Percentiles rank a stretch among this genome's conserved stretches.
phyloP scores from a whole-genome alignment of 2,888 invertebrate genomes.

The Mimas tiliae region DNA sequence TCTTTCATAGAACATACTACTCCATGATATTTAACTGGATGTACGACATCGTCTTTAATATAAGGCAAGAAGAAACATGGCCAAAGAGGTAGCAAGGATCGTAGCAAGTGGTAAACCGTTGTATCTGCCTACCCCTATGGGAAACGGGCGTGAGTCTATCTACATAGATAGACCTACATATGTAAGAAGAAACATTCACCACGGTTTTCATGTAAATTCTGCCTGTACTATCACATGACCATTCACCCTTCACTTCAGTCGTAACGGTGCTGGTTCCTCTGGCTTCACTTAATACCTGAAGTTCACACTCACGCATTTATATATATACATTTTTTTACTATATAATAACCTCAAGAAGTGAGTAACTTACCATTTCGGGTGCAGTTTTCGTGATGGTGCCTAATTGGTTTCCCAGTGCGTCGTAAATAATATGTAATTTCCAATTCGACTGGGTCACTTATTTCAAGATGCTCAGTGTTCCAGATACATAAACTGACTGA shows the following conservation, averaged over 20 bases:
- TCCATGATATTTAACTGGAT: constrained; percentile 97
- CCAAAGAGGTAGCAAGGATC: no score
- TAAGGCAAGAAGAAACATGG: constrained; percentile 98
- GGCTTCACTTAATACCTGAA: constrained; percentile 94
- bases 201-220: constrained; percentile 98
- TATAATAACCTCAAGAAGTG: not conserved
- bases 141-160: no score
- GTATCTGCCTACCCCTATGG: no score
- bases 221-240: constrained; percentile 94
- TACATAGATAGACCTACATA: no score
- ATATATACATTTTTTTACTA: constrained; percentile 17
- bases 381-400: constrained; percentile 98
- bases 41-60: constrained; percentile 97
- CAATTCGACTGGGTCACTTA: constrained; percentile 99
- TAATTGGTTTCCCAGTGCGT: constrained; percentile 98
- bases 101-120: no score
- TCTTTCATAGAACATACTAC: constrained; percentile 99
- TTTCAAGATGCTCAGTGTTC: constrained; percentile 97
- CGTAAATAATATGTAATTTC: constrained; percentile 99
- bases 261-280: constrained; percentile 97
- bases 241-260: constrained; percentile 93
- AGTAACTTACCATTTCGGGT: constrained; percentile 91
- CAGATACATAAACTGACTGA: constrained; percentile 98
- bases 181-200: constrained; percentile 99
- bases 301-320: constrained; percentile 27